Conservation (phyloP, 2,113 vertebrate species). For the Gasterosteus aculeatus region DNA sequence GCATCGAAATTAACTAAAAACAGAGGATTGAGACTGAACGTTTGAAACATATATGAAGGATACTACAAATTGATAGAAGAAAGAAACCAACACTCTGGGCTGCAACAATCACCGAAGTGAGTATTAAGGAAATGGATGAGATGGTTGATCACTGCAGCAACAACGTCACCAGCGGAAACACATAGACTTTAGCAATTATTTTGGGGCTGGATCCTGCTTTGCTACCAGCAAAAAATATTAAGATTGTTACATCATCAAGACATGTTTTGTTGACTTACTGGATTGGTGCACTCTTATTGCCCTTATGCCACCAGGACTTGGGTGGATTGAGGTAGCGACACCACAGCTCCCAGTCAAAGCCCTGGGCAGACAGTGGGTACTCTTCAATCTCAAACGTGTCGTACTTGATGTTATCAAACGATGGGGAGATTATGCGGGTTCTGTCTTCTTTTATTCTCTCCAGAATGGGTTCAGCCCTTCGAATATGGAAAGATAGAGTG, state of each 20-base stretch:
- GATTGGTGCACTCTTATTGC: slow-evolving; percentile 94
- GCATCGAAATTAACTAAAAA: background rate
- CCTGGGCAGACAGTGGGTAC: slow-evolving; percentile 94
- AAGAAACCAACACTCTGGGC: background rate
- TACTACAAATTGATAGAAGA: background rate
- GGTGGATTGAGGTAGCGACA: slow-evolving; percentile 97
- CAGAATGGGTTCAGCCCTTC: slow-evolving; percentile 95
- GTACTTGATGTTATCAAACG: slow-evolving; percentile 98
- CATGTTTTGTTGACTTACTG: slow-evolving; percentile 80
- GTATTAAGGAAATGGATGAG: background rate
- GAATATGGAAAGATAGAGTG: slow-evolving; percentile 41
- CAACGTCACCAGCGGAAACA: background rate
- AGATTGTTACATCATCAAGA: background rate
- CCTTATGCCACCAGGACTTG: slow-evolving; percentile 94
- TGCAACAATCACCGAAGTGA: background rate
- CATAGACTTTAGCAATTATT: background rate
- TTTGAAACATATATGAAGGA: background rate
- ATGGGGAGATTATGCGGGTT: slow-evolving; percentile 94
- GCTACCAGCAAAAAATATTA: background rate
- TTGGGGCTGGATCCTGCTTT: background rate
- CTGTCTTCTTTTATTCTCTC: slow-evolving; percentile 94
- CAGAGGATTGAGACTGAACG: background rate
- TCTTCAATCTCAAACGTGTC: slow-evolving; percentile 98
- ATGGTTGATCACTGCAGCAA: background rate
- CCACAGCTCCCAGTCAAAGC: slow-evolving; percentile 99